These are phyloP conservation scores for Zygogramma bicolorata DNA, from an alignment of 2,888 invertebrate genomes.

Conservation along the genomic window DNA sequence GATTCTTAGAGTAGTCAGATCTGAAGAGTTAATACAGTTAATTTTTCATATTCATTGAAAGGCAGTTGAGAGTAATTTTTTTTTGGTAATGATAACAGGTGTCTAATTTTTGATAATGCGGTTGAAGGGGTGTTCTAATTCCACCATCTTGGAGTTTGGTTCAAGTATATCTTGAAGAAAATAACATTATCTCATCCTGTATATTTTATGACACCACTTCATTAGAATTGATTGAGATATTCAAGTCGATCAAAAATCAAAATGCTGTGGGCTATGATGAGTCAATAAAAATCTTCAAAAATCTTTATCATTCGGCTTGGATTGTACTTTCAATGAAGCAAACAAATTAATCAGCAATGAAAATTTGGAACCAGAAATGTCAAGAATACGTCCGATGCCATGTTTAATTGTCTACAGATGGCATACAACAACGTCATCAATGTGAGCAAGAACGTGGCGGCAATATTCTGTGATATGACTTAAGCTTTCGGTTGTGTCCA, in stretches of 20 bases:
- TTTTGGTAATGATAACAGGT: no score
- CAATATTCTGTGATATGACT: not conserved
- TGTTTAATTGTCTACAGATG: not conserved
- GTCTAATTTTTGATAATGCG: no score
- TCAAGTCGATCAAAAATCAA: no score
- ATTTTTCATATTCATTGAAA: no score
- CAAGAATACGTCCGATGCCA: not conserved
- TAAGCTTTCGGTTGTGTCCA: not conserved
- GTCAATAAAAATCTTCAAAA: slow-evolving; percentile 5
- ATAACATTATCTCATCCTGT: slow-evolving; percentile 6
- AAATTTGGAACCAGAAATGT: not conserved
- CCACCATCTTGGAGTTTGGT: no score
- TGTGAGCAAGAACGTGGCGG: not conserved
- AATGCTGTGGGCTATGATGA: slow-evolving; percentile 1
- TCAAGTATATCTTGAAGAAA: slow-evolving; percentile 8
- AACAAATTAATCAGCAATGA: slow-evolving; percentile 7
- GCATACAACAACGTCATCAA: not conserved
- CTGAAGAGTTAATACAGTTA: no score
- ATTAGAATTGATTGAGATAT: not conserved
- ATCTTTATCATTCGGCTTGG: slow-evolving; percentile 1
- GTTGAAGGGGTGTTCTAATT: no score
- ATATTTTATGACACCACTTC: slow-evolving; percentile 12
- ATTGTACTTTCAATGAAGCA: slow-evolving; percentile 1
- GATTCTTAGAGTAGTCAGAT: no score
- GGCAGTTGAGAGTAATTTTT: no score